Base-by-base conservation (phyloP, 2,888 invertebrate genomes). In the Philonicus albiceps region DNA sequence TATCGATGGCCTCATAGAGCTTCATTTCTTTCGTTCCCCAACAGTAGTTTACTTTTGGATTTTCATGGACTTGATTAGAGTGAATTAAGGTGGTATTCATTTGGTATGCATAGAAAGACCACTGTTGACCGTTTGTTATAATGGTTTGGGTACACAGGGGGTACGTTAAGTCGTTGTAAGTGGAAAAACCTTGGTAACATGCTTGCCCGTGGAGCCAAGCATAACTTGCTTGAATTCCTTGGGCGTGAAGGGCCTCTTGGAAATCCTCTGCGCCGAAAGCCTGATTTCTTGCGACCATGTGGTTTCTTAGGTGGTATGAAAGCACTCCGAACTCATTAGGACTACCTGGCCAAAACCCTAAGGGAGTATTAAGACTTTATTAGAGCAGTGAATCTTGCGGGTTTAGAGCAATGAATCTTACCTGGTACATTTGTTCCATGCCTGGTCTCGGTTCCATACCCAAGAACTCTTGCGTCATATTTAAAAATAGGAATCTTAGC, bases 101-200 rank as follows among this genome's bases (percentile, higher is more conserved):
- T 91, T 99, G 99, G 91, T 98, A 99, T 16, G 95, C 94, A 90
- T 96, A 97, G 89, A 99, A 96, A 0, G 96, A 96, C 95, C 97
- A 98, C 3, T 94, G 91, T 88, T 96, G 94, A 0, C 99, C 99
- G 92, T 99, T 96, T 0, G 98, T 97, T 55, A 98, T 93, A 16
- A 98, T 93, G 19, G 96, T 95, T 94, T 99, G 99, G 3, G 97
- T 96, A 0, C 96, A 95, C 86, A 99, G 91, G 0, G 99, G 99
- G 91, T 98, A 98, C 0, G 97, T 97, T 22, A 98, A 89, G 89
- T 99, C 99, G 89, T 97, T 96, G 91, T 94, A 97, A 19, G 97
- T 96, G 49, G 96, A 97, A 91, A 99, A 99, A 30, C 99, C 97
- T 92, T 96, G 95, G 91, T 96, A 95, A 91, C 94, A 95, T 2